Percentiles rank a stretch among this genome's conserved stretches.
Evolutionary conservation across 2,113 vertebrate genomes (phyloP).

Genomic region (Ammodramus savannarum): DNA sequence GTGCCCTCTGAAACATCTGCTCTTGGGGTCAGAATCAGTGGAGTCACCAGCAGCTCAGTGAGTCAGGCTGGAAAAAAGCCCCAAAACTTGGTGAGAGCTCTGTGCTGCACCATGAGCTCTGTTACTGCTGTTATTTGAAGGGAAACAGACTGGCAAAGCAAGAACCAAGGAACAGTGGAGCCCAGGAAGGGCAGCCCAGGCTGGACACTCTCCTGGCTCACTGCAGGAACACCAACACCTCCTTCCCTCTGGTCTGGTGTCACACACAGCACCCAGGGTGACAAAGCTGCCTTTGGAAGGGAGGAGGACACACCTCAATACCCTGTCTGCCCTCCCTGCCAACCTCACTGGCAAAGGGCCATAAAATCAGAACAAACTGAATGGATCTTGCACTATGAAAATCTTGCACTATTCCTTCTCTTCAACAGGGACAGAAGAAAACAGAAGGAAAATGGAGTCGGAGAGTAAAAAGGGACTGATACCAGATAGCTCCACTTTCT

Average conservation of each 20-base stretch:
- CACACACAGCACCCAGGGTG: background rate
- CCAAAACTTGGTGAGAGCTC: background rate
- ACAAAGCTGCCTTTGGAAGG: background rate
- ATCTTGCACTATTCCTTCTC: background rate
- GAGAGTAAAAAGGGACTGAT: background rate
- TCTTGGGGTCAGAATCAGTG: background rate
- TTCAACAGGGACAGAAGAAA: background rate
- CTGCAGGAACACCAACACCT: background rate
- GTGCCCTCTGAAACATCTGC: background rate
- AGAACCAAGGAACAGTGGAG: background rate
- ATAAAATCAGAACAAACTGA: background rate
- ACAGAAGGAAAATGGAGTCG: background rate
- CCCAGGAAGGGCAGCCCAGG: background rate
- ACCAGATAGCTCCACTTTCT: background rate
- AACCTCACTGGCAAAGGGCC: background rate
- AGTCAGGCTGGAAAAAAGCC: background rate
- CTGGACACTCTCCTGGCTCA: background rate
- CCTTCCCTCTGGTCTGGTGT: background rate
- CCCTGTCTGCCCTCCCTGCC: background rate
- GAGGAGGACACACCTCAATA: background rate
- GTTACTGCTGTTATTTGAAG: background rate
- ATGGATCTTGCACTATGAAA: background rate
- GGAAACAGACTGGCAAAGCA: background rate
- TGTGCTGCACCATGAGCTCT: background rate
- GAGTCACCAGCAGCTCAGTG: background rate